Percentiles rank a stretch among this genome's conserved stretches.
phyloP scores from a whole-genome alignment of 2,113 vertebrate genomes.

The Ploceus nigricollis region DNA sequence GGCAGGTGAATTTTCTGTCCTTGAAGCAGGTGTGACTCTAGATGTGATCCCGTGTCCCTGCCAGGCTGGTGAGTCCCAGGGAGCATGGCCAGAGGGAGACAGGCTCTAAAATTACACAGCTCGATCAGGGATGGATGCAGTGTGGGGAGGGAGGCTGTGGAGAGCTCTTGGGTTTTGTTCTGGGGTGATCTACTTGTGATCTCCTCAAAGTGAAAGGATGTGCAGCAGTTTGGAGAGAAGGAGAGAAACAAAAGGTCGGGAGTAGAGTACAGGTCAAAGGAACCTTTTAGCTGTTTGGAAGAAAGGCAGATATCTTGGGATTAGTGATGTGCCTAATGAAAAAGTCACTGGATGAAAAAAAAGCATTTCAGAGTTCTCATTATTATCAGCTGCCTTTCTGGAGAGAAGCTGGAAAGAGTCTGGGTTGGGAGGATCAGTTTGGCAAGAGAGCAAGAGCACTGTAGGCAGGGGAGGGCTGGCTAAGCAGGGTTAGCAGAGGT shows the following conservation, averaged over 20 bases:
- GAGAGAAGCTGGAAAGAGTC: not conserved
- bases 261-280: not conserved
- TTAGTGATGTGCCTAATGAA: not conserved
- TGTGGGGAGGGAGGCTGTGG: not conserved
- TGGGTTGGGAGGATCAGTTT: not conserved
- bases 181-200: not conserved
- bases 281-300: not conserved
- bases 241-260: not conserved
- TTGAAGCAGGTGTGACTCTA: not conserved
- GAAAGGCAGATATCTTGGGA: not conserved
- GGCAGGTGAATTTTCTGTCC: not conserved
- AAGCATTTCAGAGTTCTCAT: not conserved
- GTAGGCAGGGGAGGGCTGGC: not conserved
- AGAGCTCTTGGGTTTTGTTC: rapidly evolving
- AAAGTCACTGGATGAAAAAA: not conserved
- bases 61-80: not conserved
- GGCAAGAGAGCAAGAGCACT: not conserved
- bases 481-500: not conserved
- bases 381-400: not conserved
- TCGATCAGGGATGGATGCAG: not conserved
- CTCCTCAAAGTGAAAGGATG: not conserved
- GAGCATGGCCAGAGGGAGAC: not conserved
- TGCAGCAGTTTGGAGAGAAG: not conserved
- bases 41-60: not conserved
- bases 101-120: not conserved